Evolutionary conservation across 2,797 vertebrate species (phyloP), one percentile per base, ranked within the genome.

Genomic region (Philypnodon macrostomus): DNA sequence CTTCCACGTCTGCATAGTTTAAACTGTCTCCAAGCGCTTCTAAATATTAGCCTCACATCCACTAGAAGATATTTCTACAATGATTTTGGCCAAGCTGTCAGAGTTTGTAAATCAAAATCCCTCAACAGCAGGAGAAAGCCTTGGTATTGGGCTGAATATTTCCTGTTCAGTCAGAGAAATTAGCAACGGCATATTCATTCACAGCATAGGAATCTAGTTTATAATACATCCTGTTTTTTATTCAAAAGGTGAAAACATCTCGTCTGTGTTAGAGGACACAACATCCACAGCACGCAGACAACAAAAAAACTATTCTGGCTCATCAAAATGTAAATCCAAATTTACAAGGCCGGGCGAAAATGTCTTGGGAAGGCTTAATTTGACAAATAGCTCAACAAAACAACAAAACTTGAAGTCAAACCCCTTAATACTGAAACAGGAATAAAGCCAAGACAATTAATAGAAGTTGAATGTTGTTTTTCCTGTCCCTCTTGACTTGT

Each of bases 121-220:
- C 21, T 66, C 34, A n/a, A n/a, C n/a, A n/a, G n/a, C 24, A 11
- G 47, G 48, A 53, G 47, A 15, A 47, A 45, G 41, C 10, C 26
- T 18, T 12, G 8, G 14, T 29, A 30, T n/a, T 18, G 16, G 27
- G 4, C 24, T 17, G 10, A 29, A 56, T 32, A 40, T 49, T 46
- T 63, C 27, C 40, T 10, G 47, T 19, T 35, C 46, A 30, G 19
- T 47, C 26, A 44, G 21, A 47, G 12, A 48, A 26, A 38, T 11
- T 41, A 63, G 10, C 9, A 16, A 0, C 3, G 14, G 13, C 13
- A 15, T 10, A 33, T 13, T 7, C 1, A 41, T 24, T 41, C 24
- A 16, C 24, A 16, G 13, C 3, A 29, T 42, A 4, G 9, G 1
- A 12, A 27, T 16, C 4, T 14, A 27, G 24, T 8, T 16, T n/a